phyloP scores from a whole-genome alignment of 2,113 vertebrate genomes.

The Macrotis lagotis region DNA sequence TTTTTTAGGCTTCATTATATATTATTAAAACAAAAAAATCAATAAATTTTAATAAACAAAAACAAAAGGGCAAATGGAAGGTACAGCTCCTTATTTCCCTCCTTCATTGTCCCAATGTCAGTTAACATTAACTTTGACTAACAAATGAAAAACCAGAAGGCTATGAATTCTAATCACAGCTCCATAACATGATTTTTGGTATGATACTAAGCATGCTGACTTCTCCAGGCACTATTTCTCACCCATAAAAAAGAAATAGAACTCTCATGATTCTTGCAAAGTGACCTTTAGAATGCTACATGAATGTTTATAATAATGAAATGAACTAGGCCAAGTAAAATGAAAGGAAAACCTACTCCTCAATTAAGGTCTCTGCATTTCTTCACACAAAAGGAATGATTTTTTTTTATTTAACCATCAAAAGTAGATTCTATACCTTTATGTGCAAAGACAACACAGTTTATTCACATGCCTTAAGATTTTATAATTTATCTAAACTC shows the following conservation, averaged over 20 bases:
- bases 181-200: slow-evolving; percentile 45
- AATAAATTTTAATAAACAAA: slow-evolving; percentile 44
- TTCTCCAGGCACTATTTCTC: slow-evolving; percentile 37
- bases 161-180: background rate
- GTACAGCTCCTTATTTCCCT: slow-evolving; percentile 25
- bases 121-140: background rate
- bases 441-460: slow-evolving; percentile 18
- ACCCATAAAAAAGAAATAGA: slow-evolving; percentile 45
- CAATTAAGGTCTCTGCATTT: background rate
- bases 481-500: slow-evolving; percentile 37
- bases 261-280: slow-evolving; percentile 36
- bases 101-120: slow-evolving; percentile 37
- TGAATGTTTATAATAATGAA: slow-evolving; percentile 56
- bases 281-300: slow-evolving; percentile 45
- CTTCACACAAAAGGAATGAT: slow-evolving; percentile 33
- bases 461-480: background rate
- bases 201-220: slow-evolving; percentile 56
- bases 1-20: background rate
- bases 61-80: slow-evolving; percentile 45
- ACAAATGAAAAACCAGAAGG: slow-evolving; percentile 8
- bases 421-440: slow-evolving; percentile 39
- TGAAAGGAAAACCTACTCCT: slow-evolving; percentile 8
- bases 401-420: background rate
- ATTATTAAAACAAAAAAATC: background rate
- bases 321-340: slow-evolving; percentile 34